These are phyloP conservation scores for Drosophila hydei DNA, from an alignment of 1,140 invertebrate species.

Conservation along the genomic window DNA sequence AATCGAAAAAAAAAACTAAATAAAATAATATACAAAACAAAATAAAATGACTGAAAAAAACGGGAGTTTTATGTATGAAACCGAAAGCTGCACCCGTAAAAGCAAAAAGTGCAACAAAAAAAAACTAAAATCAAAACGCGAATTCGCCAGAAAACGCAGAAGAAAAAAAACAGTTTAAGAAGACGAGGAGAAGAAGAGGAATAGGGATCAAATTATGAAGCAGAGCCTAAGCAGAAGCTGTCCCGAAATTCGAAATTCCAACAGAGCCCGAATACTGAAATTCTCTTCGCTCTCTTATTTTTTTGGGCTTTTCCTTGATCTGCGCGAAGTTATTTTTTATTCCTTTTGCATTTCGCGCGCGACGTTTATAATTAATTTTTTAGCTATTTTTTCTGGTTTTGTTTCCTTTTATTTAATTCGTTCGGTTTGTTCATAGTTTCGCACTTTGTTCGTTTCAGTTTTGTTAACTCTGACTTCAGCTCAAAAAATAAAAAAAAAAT, in stretches of 20 bases:
- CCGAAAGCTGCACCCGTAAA: conserved; percentile 39
- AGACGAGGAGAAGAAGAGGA: conserved; percentile 2
- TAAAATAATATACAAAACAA: conserved; percentile 4
- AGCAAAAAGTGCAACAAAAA: conserved; percentile 12
- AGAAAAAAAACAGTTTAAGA: conserved; percentile 21
- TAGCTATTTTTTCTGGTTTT: conserved; percentile 31
- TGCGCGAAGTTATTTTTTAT: neutral
- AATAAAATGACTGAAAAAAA: neutral
- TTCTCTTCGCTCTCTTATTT: neutral
- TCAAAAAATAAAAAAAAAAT: neutral
- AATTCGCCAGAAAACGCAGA: conserved; percentile 47
- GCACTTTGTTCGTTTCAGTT: neutral
- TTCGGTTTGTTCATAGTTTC: conserved; percentile 10
- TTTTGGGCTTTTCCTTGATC: conserved; percentile 9
- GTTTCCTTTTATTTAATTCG: conserved; percentile 12
- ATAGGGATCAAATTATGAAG: neutral
- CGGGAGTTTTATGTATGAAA: conserved; percentile 42
- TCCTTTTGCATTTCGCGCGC: conserved; percentile 21
- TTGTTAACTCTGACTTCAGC: neutral
- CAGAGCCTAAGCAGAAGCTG: neutral
- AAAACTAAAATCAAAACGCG: conserved; percentile 22
- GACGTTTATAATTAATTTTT: conserved; percentile 13
- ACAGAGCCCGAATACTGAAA: conserved; percentile 2
- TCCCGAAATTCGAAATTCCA: conserved; percentile 1
- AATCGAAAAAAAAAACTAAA: conserved; percentile 43